Evolutionary conservation across 2,797 vertebrate species (phyloP).

Genomic region (Micromesistius poutassou): DNA sequence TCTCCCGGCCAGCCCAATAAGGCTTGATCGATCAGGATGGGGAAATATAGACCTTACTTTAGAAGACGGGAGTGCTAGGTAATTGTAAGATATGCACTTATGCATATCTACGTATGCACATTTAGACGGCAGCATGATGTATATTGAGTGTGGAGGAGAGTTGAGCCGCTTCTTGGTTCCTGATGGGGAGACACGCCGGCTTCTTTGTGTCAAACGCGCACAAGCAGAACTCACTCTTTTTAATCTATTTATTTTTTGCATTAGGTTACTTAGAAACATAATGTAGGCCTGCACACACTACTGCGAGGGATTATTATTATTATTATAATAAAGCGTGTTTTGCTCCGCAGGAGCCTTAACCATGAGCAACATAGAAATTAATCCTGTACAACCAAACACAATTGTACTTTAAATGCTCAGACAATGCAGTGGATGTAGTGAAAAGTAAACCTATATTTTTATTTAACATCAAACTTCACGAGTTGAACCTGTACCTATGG

Average conservation of each 20-base stretch:
- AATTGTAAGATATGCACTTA: too few species aligned
- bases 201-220: constrained; percentile 73
- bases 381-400: background rate
- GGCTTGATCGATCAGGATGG: constrained; percentile 13
- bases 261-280: background rate
- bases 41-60: too few species aligned
- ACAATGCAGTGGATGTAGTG: background rate
- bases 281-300: background rate
- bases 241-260: background rate
- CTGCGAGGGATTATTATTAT: background rate
- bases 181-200: constrained; percentile 26
- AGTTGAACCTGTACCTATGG: background rate
- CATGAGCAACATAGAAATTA: background rate
- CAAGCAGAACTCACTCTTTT: constrained; percentile 45
- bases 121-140: background rate
- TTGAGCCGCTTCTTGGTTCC: constrained; percentile 40
- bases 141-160: constrained; percentile 10
- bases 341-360: background rate
- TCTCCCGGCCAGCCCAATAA: constrained; percentile 17
- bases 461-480: background rate
- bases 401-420: background rate
- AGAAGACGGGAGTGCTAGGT: too few species aligned
- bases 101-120: too few species aligned
- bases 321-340: background rate
- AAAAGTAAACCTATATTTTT: background rate